Base-by-base conservation (phyloP, 2,113 vertebrate genomes). In the Lutjanus erythropterus region DNA sequence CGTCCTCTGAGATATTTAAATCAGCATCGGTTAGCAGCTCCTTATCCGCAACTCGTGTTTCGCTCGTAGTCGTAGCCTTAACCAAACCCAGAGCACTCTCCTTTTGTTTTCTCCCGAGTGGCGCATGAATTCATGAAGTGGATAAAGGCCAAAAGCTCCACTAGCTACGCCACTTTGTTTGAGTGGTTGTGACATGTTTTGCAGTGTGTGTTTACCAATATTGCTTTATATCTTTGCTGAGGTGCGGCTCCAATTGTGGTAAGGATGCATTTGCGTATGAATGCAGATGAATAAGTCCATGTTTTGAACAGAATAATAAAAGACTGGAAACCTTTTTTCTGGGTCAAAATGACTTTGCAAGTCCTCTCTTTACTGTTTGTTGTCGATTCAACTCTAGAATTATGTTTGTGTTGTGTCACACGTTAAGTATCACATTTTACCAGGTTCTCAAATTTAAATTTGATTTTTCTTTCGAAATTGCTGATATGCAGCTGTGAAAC, bases 151-250 rank as follows among this genome's bases (percentile, higher is more conserved):
- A 75, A 89, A 77, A 84, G 76, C 79, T 52, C 53, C 74, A 77
- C 62, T 16, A 66, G 79, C 81, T 66, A 25, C 19, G 49, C 52
- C 16, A 75, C 82, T 87, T 85, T 81, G 77, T 89, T 81, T 78
- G 82, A 86, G 61, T 71, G 73, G 25, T 69, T 70, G 71, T 78
- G 86, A 85, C 88, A 88, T 85, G 88, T 88, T 85, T 81, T 78
- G 53, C 61, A 27, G 60, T 52, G 64, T 81, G 72, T 89, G 80
- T 89, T 89, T 87, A 78, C 85, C 18, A 55, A 50, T 72, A 64
- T 67, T 86, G 52, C 76, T 74, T 81, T 74, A 67, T 80, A 61
- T 83, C 47, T 59, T 77, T 31, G 46, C 55, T 11, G 58, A 80
- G 72, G 72, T 68, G 56, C 68, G 25, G 44, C 72, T 72, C 50